Evolutionary conservation across 2,888 invertebrate species (phyloP), one percentile per base, ranked within the genome.

Genomic region (Erynnis tages): DNA sequence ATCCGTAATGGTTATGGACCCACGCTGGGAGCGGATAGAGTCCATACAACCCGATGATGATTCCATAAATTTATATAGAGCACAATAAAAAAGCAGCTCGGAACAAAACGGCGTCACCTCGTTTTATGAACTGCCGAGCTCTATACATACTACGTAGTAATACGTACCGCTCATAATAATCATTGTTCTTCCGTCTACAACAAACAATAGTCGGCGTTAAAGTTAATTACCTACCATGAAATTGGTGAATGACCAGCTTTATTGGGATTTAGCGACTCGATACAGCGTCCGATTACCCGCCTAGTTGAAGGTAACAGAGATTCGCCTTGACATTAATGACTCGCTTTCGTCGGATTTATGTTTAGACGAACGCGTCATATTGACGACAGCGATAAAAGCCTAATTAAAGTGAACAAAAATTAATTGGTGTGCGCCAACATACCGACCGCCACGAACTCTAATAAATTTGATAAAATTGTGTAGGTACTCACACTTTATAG

Each of bases 11-110:
- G 81, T 86, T 85, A 86, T 87, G 78, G 81, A 84, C 86, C 71
- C 75, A 68, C 75, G 3, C 11, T 71, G 76, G 68, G 70, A 78
- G 76, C 79, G 75, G 76, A 81, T 83, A 82, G 73, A 86, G 85
- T 87, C 86, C 79, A 87, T 86, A 86, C 83, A 83, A 81, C 76
- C 79, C 79, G 76, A 85, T 87, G 86, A 86, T 87, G 84, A 87
- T 86, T 89, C 88, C 85, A 89, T 88, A 89, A 89, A 89, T 82
- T 71, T 88, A 89, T 88, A 89, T 82, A 78, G 84, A 86, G 77
- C 80, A 81, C 75, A 83, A 87, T 89, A 88, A 89, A 87, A 85
- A 79, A 67, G 68, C 73, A 73, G 73, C 67, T 79, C 67, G 69
- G 77, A 84, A 86, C 86, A 86, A 87, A 82, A 81, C 79, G 69